phyloP scores from a whole-genome alignment of 2,113 vertebrate species.

The Sylvietta virens region DNA sequence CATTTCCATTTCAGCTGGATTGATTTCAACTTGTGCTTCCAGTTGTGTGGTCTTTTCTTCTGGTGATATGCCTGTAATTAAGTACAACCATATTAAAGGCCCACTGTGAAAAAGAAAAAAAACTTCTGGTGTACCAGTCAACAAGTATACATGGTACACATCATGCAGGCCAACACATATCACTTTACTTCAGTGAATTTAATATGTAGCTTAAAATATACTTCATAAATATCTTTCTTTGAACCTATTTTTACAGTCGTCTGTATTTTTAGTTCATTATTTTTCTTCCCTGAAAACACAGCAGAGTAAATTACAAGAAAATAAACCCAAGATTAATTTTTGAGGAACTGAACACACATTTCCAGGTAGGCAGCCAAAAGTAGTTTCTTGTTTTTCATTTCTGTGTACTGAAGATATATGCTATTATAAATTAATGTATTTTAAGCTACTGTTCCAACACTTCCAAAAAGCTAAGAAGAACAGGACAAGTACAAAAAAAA shows the following conservation, averaged over 20 bases:
- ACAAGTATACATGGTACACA: not conserved
- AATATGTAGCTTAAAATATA: not conserved
- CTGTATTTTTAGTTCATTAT: not conserved
- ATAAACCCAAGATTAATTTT: not conserved
- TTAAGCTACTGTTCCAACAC: not conserved
- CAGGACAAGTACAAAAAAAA: not conserved
- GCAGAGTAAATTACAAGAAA: not conserved
- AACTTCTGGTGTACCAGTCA: not conserved
- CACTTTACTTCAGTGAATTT: not conserved
- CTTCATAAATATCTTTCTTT: not conserved
- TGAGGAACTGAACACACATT: not conserved
- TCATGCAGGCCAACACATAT: not conserved
- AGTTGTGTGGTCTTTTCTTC: slow-evolving; percentile 55
- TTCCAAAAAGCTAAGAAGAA: not conserved
- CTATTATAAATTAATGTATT: not conserved
- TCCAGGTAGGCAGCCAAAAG: not conserved
- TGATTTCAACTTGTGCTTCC: slow-evolving; percentile 47
- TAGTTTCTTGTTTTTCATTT: not conserved
- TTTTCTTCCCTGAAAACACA: not conserved
- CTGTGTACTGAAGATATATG: not conserved
- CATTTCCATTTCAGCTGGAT: slow-evolving; percentile 51
- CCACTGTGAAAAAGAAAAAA: not conserved
- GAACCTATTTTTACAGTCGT: not conserved
- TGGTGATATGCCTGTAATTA: slow-evolving; percentile 62
- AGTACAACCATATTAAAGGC: not conserved